phyloP scores from a whole-genome alignment of 2,797 vertebrate genomes.

The Cheirogaleus major region DNA sequence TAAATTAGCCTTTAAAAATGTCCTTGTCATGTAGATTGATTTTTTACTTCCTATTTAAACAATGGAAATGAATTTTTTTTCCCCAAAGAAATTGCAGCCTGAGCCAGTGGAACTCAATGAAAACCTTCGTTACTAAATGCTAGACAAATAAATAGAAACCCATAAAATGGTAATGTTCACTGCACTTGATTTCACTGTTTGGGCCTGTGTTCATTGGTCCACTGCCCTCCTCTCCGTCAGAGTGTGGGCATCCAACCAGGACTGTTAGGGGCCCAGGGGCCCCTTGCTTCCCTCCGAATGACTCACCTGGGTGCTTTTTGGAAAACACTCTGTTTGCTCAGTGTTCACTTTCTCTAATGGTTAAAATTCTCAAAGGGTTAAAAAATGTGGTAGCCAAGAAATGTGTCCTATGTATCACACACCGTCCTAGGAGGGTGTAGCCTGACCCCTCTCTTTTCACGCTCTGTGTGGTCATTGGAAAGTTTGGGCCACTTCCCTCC shows the following conservation, averaged over 20 bases:
- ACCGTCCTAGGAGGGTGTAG: neutral
- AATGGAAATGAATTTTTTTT: conserved; percentile 38
- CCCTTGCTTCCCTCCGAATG: neutral
- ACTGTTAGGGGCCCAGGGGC: fast-evolving
- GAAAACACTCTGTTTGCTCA: neutral
- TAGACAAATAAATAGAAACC: neutral
- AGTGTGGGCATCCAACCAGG: fast-evolving
- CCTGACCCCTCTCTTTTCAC: fast-evolving
- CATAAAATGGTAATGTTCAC: fast-evolving
- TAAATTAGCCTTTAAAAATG: conserved; percentile 78
- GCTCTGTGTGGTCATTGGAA: fast-evolving
- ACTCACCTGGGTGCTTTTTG: neutral
- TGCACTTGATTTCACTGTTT: too few species aligned
- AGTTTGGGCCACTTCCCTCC: fast-evolving
- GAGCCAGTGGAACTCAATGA: neutral
- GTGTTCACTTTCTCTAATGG: neutral
- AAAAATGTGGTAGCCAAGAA: fast-evolving
- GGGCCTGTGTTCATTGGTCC: too few species aligned
- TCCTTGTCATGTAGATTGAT: conserved; percentile 70
- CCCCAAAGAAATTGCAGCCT: neutral
- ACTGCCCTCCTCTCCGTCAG: fast-evolving
- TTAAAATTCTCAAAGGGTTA: neutral
- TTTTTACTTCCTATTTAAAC: conserved; percentile 73
- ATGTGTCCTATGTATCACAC: fast-evolving
- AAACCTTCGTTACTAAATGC: neutral